Conservation (phyloP, 2,113 vertebrate species). For the Mugil cephalus region DNA sequence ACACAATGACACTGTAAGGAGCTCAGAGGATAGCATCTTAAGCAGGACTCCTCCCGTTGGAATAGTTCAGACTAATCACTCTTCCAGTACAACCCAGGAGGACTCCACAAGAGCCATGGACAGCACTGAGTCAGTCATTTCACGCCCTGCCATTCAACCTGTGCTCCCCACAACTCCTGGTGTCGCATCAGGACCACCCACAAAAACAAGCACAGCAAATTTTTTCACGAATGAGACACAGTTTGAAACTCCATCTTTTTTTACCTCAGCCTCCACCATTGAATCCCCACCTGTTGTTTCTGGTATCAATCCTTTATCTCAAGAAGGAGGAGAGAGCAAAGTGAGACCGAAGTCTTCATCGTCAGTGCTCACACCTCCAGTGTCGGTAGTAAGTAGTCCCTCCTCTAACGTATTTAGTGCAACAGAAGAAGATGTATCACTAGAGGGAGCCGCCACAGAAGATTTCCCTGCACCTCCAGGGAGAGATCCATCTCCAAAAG, state of each 20-base stretch:
- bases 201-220: slow-evolving; percentile 11
- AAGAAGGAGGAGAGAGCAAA: background rate
- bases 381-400: background rate
- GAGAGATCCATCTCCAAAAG: background rate
- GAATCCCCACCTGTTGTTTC: background rate
- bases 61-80: background rate
- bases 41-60: background rate
- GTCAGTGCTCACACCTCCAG: background rate
- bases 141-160: slow-evolving; percentile 1
- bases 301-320: background rate
- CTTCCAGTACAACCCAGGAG: background rate
- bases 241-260: slow-evolving; percentile 1
- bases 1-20: background rate
- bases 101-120: background rate
- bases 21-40: background rate
- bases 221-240: slow-evolving; percentile 6
- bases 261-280: slow-evolving; percentile 17
- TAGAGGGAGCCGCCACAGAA: background rate
- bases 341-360: background rate
- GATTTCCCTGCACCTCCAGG: background rate
- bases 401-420: background rate
- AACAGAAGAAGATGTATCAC: background rate
- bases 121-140: slow-evolving; percentile 1
- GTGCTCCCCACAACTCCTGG: slow-evolving; percentile 35
- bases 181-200: background rate